Evolutionary conservation across 2,113 vertebrate species (phyloP).

Genomic region (Chloebia gouldiae): DNA sequence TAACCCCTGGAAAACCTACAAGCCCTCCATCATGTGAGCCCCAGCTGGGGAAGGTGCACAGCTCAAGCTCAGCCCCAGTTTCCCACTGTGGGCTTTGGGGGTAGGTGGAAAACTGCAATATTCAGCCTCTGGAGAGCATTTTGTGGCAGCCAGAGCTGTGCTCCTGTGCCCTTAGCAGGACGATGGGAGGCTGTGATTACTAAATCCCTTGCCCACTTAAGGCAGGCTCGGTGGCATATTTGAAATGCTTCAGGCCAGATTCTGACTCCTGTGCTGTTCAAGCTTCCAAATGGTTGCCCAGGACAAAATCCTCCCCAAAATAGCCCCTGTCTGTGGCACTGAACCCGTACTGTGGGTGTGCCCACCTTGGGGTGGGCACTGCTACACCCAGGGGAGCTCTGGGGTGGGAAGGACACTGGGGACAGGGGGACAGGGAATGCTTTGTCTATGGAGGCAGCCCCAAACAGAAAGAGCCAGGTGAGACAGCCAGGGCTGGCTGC

Average conservation of each 20-base stretch:
- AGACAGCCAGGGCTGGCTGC: not conserved
- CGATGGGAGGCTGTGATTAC: not conserved
- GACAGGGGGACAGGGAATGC: not conserved
- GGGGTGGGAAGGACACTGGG: rapidly evolving
- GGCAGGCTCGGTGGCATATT: constrained; percentile 47
- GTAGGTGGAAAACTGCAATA: not conserved
- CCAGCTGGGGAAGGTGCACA: not conserved
- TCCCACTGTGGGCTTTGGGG: not conserved
- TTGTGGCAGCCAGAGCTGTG: not conserved
- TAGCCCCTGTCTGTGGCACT: rapidly evolving
- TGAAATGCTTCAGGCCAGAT: constrained; percentile 35
- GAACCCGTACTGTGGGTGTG: rapidly evolving
- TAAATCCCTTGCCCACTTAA: constrained; percentile 64
- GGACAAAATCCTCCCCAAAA: not conserved
- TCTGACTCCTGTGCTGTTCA: not conserved
- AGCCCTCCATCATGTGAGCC: rapidly evolving
- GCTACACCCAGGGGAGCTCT: rapidly evolving
- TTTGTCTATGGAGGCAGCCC: not conserved
- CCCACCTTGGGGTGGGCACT: not conserved
- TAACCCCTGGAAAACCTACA: not conserved
- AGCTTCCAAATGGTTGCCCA: not conserved
- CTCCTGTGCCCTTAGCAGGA: constrained; percentile 14
- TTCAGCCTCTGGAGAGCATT: not conserved
- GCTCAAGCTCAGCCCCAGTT: rapidly evolving
- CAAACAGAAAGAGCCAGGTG: rapidly evolving